Evolutionary conservation across 1,140 invertebrate species (phyloP).

Genomic region (Microplitis demolitor): DNA sequence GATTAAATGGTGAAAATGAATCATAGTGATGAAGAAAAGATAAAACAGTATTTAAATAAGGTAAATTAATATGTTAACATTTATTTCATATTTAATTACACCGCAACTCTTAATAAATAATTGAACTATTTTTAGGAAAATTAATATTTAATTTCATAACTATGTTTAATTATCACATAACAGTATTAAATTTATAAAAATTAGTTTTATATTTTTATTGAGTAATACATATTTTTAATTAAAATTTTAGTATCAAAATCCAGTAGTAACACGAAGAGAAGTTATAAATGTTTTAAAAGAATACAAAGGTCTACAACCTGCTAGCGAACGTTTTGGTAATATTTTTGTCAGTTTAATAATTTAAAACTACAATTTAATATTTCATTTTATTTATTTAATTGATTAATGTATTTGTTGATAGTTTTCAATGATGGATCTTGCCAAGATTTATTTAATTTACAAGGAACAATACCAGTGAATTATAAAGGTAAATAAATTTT

Average conservation of each 20-base stretch:
- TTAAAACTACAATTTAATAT: constrained; percentile 25
- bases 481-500: constrained; percentile 75
- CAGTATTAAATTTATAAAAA: too few species aligned
- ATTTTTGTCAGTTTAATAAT: constrained; percentile 29
- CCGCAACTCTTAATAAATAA: not conserved
- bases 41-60: constrained; percentile 64
- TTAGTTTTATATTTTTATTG: not conserved
- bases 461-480: constrained; percentile 90
- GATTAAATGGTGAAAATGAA: constrained; percentile 50
- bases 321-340: constrained; percentile 71
- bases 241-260: constrained; percentile 70
- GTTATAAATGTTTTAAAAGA: constrained; percentile 70
- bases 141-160: too few species aligned
- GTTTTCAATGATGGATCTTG: constrained; percentile 89
- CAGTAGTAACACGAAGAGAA: constrained; percentile 76
- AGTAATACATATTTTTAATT: not conserved
- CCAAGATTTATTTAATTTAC: constrained; percentile 82
- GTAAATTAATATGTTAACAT: constrained; percentile 36
- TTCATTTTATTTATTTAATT: constrained; percentile 16
- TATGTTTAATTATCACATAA: too few species aligned
- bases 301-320: constrained; percentile 74
- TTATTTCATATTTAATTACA: constrained; percentile 15
- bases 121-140: not conserved
- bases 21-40: constrained; percentile 57
- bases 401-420: constrained; percentile 60